phyloP scores from a whole-genome alignment of 2,888 invertebrate species.

The Phragmatobia fuliginosa region DNA sequence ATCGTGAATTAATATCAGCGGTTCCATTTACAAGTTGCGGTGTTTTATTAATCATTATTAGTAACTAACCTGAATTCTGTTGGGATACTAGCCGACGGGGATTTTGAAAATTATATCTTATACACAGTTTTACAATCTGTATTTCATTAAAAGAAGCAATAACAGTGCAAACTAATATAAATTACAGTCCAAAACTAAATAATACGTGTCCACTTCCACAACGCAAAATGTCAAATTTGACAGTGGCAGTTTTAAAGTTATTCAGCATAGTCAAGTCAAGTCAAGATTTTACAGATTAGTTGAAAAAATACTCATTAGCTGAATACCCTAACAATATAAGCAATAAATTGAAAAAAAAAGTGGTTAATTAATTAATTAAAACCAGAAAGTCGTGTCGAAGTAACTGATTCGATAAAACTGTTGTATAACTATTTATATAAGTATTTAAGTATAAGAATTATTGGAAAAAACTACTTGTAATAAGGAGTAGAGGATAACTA shows the following conservation, averaged over 20 bases:
- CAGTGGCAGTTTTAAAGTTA: slow-evolving; percentile 10
- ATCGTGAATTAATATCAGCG: neutral
- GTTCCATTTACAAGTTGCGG: slow-evolving; percentile 1
- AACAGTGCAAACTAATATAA: slow-evolving; percentile 17
- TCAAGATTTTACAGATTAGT: neutral
- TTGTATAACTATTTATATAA: too few relatives aligned
- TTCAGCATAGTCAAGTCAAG: too few relatives aligned
- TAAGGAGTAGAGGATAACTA: too few relatives aligned
- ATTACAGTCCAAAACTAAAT: slow-evolving; percentile 38
- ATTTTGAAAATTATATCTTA: slow-evolving; percentile 13
- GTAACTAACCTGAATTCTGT: slow-evolving; percentile 34
- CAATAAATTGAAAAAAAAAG: too few relatives aligned
- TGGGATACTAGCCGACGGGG: neutral
- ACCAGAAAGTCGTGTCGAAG: too few relatives aligned
- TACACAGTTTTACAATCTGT: slow-evolving; percentile 8
- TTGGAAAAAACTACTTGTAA: too few relatives aligned
- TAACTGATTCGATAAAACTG: too few relatives aligned
- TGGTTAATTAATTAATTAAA: too few relatives aligned
- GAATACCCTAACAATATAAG: too few relatives aligned
- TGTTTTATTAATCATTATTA: neutral
- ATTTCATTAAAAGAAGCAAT: slow-evolving; percentile 12
- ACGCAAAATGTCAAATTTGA: slow-evolving; percentile 52
- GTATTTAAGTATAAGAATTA: too few relatives aligned
- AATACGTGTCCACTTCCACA: slow-evolving; percentile 73
- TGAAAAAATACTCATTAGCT: too few relatives aligned